A percentile compares a stretch with the other conserved stretches of the same genome.
Conservation (phyloP, 2,888 invertebrate species). For the Leptopilina syphax region DNA sequence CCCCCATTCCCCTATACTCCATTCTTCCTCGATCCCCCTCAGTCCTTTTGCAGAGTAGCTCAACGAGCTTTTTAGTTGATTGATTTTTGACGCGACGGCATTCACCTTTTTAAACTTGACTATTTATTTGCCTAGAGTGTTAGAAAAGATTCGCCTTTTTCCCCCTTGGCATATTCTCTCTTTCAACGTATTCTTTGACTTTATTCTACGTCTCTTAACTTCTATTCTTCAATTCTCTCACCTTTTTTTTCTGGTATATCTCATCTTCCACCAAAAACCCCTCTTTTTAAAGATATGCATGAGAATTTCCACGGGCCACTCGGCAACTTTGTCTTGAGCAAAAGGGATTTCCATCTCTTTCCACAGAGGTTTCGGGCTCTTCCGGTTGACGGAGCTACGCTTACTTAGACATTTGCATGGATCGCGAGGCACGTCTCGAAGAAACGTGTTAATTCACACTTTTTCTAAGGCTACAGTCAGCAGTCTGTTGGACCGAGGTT, state of each 20-base stretch:
- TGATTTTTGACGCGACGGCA: slow-evolving; percentile 8
- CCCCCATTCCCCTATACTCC: neutral
- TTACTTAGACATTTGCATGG: slow-evolving; percentile 36
- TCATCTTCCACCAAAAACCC: neutral
- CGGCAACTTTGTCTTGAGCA: slow-evolving; percentile 34
- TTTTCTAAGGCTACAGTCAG: slow-evolving; percentile 36
- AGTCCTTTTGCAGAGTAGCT: neutral
- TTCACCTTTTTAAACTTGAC: neutral
- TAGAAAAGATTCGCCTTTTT: neutral
- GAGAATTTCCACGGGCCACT: slow-evolving; percentile 30
- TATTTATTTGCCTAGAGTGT: slow-evolving; percentile 21
- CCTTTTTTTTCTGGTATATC: neutral
- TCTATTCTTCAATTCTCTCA: neutral
- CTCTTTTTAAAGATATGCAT: slow-evolving; percentile 30
- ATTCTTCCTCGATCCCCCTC: neutral
- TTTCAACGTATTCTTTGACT: neutral
- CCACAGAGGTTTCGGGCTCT: slow-evolving; percentile 1
- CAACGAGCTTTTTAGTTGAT: slow-evolving; percentile 20
- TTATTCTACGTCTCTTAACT: neutral
- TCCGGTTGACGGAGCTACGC: slow-evolving; percentile 32
- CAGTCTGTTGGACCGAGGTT: slow-evolving; percentile 30
- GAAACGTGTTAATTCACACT: slow-evolving; percentile 38
- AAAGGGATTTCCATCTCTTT: slow-evolving; percentile 37
- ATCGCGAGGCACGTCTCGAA: slow-evolving; percentile 25
- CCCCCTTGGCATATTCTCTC: neutral